These are phyloP conservation scores for Torymus auratus DNA, from an alignment of 2,888 invertebrate genomes.

Conservation along the genomic window DNA sequence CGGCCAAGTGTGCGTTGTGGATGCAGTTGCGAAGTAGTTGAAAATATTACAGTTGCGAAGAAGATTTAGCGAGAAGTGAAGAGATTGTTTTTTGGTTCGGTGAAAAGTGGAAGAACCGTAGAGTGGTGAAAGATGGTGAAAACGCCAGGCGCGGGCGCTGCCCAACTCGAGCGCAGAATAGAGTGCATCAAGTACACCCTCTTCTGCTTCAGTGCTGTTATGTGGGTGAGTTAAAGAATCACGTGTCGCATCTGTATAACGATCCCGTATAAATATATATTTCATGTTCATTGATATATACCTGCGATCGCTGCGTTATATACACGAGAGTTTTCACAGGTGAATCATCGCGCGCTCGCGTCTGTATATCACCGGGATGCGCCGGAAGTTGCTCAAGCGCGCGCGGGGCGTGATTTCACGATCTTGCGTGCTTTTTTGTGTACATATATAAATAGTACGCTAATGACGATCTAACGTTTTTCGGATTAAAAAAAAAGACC, in stretches of 20 bases:
- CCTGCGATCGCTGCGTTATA: not conserved
- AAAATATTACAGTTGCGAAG: no score
- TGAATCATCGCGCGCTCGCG: conserved; percentile 23
- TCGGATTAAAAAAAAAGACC: no score
- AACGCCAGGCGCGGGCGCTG: conserved; percentile 77
- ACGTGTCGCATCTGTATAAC: no score
- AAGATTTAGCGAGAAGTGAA: no score
- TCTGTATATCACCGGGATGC: not conserved
- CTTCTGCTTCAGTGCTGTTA: conserved; percentile 87
- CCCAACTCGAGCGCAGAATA: conserved; percentile 86
- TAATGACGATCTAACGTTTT: no score
- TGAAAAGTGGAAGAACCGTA: not conserved
- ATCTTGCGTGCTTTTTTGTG: no score
- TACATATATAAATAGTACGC: no score
- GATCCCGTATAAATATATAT: no score
- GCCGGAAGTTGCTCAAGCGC: conserved; percentile 39
- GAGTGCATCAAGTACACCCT: conserved; percentile 89
- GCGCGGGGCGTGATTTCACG: not conserved
- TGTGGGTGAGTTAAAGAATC: conserved; percentile 82
- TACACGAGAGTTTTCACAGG: not conserved
- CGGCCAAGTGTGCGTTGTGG: no score
- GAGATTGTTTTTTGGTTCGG: no score
- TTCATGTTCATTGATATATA: no score
- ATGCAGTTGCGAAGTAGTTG: no score
- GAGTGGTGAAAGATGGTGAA: conserved; percentile 65